These are phyloP conservation scores for Oncorhynchus keta DNA, from an alignment of 2,113 vertebrate species.

Conservation along the genomic window DNA sequence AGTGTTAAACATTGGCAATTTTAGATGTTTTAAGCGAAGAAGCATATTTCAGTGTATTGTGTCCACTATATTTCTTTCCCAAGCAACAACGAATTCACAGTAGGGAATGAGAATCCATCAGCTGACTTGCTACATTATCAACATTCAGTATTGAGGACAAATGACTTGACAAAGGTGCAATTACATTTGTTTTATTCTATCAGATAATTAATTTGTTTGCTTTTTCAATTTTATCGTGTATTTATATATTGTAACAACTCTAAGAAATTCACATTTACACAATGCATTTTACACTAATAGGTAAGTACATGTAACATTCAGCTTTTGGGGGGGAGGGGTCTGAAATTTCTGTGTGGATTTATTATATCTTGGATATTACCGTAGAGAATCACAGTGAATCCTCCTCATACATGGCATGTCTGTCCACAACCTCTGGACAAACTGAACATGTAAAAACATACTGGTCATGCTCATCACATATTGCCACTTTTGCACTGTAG, in stretches of 20 bases:
- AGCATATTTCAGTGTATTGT: too few species aligned
- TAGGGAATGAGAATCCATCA: slow-evolving; percentile 25
- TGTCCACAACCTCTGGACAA: slow-evolving; percentile 23
- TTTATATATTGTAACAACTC: slow-evolving; percentile 63
- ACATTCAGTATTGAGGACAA: slow-evolving; percentile 24
- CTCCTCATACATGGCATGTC: slow-evolving; percentile 27
- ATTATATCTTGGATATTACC: slow-evolving; percentile 2
- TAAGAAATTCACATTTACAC: slow-evolving; percentile 79
- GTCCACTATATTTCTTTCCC: too few species aligned
- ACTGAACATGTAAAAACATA: slow-evolving; percentile 29
- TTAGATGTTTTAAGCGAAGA: too few species aligned
- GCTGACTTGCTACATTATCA: neutral
- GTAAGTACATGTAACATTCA: slow-evolving; percentile 73
- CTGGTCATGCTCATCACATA: slow-evolving; percentile 44
- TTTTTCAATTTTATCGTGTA: slow-evolving; percentile 63
- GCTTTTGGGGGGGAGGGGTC: slow-evolving; percentile 41
- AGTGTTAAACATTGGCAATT: too few species aligned
- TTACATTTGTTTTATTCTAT: slow-evolving; percentile 67
- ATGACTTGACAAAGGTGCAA: slow-evolving; percentile 42
- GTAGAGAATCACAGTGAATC: slow-evolving; percentile 50
- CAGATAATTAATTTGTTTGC: slow-evolving; percentile 48
- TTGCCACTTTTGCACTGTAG: slow-evolving; percentile 44
- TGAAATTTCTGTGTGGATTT: slow-evolving; percentile 33
- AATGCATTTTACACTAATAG: slow-evolving; percentile 76
- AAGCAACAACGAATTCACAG: too few species aligned